Conservation (phyloP, 2,888 invertebrate genomes). For the Ophonus ardosiacus region DNA sequence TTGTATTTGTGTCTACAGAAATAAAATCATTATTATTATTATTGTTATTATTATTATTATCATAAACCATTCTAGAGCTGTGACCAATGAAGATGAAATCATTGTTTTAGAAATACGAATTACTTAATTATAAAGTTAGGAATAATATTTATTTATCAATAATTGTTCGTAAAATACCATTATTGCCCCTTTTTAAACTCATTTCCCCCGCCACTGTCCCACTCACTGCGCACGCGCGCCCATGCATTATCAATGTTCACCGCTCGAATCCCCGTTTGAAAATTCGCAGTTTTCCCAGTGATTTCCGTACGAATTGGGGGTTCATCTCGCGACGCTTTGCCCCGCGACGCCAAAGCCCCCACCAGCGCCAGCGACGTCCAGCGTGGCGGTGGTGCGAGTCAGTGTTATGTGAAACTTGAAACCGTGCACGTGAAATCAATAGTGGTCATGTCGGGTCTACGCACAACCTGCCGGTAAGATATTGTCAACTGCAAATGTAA, state of each 20-base stretch:
- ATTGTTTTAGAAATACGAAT: too few relatives aligned
- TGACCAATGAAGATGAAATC: too few relatives aligned
- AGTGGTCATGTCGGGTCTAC: slow-evolving; percentile 54
- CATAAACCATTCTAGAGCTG: too few relatives aligned
- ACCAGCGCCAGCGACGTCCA: neutral
- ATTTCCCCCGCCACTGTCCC: neutral
- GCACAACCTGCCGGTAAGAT: slow-evolving; percentile 58
- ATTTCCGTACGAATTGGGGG: slow-evolving; percentile 20
- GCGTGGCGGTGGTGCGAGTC: slow-evolving; percentile 19
- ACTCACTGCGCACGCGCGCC: neutral
- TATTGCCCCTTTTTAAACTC: too few relatives aligned
- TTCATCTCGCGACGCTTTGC: slow-evolving; percentile 3
- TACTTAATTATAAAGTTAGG: too few relatives aligned
- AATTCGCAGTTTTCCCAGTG: slow-evolving; percentile 57
- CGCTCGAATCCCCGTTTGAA: slow-evolving; percentile 40
- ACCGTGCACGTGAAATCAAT: slow-evolving; percentile 61
- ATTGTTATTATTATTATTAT: too few relatives aligned
- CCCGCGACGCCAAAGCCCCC: slow-evolving; percentile 56
- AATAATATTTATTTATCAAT: too few relatives aligned
- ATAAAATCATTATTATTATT: too few relatives aligned
- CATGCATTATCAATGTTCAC: slow-evolving; percentile 52
- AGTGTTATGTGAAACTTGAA: slow-evolving; percentile 57
- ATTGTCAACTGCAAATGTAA: neutral
- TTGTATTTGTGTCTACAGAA: too few relatives aligned
- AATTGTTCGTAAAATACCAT: neutral